Evolutionary conservation across 2,888 invertebrate species (phyloP), one percentile per base, ranked within the genome.

Genomic region (Geotrupes spiniger): DNA sequence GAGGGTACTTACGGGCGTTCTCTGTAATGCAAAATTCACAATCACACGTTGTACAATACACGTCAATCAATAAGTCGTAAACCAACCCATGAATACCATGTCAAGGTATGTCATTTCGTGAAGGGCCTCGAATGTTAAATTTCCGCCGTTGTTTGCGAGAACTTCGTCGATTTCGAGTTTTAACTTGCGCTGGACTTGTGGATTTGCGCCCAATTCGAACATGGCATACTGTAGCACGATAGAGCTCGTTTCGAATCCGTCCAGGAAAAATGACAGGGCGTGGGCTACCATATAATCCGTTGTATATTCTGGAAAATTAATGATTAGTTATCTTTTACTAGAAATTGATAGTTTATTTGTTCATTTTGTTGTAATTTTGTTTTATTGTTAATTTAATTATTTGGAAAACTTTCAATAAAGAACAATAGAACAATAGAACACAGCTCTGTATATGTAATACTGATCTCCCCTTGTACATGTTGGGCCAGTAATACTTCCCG

Each of bases 241-340:
- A 4, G 75, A 71, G 6, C 78, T 78, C 0, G 80, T 78, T 62
- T 80, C 80, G 47, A 74, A 78, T 1, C 80, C 80, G 21, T 78
- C 80, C 0, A 66, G 48, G 46, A 78, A 77, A 55, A 83, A 80
- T 0, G 77, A 61, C 21, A 78, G 72, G 2, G 78, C 76, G 46
- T 83, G 80, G 0, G 79, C 74, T 0, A 76, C 71, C 3, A 82
- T 54, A 27, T 80, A 61, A 2, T 76, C 70, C 8, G 77, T 61
- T 1, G 73, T 66, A 1, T 69, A 61, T 4, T 63, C 60, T 37
- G 45, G 36, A 39, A n/a, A n/a, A n/a, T n/a, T n/a, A n/a, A n/a
- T n/a, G 54, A n/a, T n/a, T n/a, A n/a, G n/a, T n/a, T n/a, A n/a
- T n/a, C n/a, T n/a, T n/a, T n/a, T n/a, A n/a, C n/a, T n/a, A n/a